Conservation (phyloP, 2,888 invertebrate species). For the Fragum fragum region DNA sequence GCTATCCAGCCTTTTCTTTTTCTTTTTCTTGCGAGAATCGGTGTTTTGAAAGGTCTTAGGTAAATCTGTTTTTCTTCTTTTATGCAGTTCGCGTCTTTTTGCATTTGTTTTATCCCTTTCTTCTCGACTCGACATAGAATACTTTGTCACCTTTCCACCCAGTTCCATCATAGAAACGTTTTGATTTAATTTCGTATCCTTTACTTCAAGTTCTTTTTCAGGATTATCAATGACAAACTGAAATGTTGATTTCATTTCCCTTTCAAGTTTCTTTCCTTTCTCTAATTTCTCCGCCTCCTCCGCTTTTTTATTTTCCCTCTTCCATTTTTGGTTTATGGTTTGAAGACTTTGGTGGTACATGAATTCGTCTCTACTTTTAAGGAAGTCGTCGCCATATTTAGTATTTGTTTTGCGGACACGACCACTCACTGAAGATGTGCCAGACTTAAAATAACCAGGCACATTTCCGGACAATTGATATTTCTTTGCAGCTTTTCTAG, state of each 20-base stretch:
- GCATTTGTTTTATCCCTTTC: too few relatives aligned
- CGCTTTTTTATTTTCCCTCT: constrained; percentile 11
- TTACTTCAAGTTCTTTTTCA: too few relatives aligned
- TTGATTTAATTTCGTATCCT: too few relatives aligned
- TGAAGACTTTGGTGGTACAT: not conserved
- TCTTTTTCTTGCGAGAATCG: too few relatives aligned
- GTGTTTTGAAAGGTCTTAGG: too few relatives aligned
- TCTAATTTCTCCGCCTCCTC: not conserved
- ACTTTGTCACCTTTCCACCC: too few relatives aligned
- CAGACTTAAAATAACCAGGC: constrained; percentile 22
- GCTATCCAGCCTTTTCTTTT: not conserved
- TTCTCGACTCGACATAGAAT: too few relatives aligned
- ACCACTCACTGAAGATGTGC: constrained; percentile 43
- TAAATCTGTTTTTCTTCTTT: too few relatives aligned
- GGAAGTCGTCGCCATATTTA: constrained; percentile 27
- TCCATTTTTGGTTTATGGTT: not conserved
- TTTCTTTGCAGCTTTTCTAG: constrained; percentile 36
- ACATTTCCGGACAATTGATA: constrained; percentile 9
- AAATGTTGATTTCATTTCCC: too few relatives aligned
- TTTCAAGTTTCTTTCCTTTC: not conserved
- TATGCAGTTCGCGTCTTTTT: too few relatives aligned
- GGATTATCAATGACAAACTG: too few relatives aligned
- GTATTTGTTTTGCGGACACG: constrained; percentile 45
- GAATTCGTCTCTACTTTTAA: constrained; percentile 15
- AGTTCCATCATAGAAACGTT: too few relatives aligned